A percentile compares a stretch with the other conserved stretches of the same genome.
These are phyloP conservation scores for Pentalonia nigronervosa DNA, from an alignment of 1,140 invertebrate species.

Conservation along the genomic window DNA sequence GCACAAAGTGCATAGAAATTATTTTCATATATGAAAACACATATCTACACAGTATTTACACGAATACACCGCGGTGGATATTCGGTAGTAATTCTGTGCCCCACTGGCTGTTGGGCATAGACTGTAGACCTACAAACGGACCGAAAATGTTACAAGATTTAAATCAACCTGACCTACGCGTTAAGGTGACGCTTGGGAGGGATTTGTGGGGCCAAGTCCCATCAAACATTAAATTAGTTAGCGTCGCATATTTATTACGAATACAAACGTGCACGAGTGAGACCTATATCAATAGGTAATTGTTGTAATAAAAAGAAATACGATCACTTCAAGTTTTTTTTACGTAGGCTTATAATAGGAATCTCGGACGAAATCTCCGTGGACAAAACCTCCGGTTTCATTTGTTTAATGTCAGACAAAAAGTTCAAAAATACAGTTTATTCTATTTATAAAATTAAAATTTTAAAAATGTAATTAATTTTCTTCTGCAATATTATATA, in stretches of 20 bases:
- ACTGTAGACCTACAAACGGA: neutral
- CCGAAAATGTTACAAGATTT: neutral
- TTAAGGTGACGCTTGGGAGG: neutral
- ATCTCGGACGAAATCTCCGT: too few relatives aligned
- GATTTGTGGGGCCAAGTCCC: neutral
- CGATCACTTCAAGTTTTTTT: neutral
- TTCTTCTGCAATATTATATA: too few relatives aligned
- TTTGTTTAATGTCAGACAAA: too few relatives aligned
- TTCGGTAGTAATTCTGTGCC: neutral
- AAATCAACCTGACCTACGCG: neutral
- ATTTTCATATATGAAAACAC: neutral
- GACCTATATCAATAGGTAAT: too few relatives aligned
- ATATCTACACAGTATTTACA: neutral
- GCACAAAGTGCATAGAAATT: neutral
- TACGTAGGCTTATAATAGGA: too few relatives aligned
- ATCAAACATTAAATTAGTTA: neutral
- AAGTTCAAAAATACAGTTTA: too few relatives aligned
- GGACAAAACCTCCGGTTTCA: too few relatives aligned
- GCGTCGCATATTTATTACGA: neutral
- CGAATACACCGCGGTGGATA: neutral
- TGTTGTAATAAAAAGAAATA: too few relatives aligned
- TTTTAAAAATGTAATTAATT: too few relatives aligned
- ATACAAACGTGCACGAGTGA: too few relatives aligned
- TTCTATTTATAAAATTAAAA: too few relatives aligned
- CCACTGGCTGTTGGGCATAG: neutral